Base-by-base conservation (phyloP, 2,797 vertebrate genomes). In the Moxostoma hubbsi region DNA sequence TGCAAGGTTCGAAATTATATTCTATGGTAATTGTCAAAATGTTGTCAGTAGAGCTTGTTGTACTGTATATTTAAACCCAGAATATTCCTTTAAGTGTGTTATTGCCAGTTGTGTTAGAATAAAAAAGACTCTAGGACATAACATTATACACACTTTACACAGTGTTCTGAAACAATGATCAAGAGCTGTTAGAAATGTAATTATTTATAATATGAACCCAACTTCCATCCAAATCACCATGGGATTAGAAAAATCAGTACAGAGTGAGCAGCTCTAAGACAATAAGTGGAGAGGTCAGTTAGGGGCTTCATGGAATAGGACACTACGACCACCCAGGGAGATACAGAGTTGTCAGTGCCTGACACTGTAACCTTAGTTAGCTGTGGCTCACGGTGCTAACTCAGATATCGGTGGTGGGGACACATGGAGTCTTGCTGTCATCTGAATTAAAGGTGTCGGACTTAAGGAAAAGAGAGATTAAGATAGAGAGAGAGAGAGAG, bases 201-300 rank as follows among this genome's bases (percentile, higher is more conserved):
- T 64, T 63, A 10, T 63, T 45, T 10, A 36, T 36, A 36, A 36
- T 36, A 36, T 5, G 36, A 36, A 36, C 36, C 24, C 43, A 45
- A 63, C 24, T 12, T 45, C 7, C 36, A 2, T 9, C 9, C 13
- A 49, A 49, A 66, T 58, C 47, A 16, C 15, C 10, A 24, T 49
- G 47, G 50, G 65, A 72, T 50, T 18, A 11, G 67, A 57, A 66
- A 18, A 0, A 43, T 55, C 10, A 64, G 77, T 73, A 65, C 77
- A 64, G 51, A 15, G 51, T 61, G 15, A 70, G 9, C 36, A 13
- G 11, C 58, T 36, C 36, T 36, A 18, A 53, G 49, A 55, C 49
- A 71, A 62, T 47, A 18, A 15, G 11, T 36, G 59, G 8, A 51
- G 59, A 43, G 68, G 61, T 4, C 24, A 58, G 9, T 50, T 43